These are phyloP conservation scores for Macquaria australasica DNA, from an alignment of 2,113 vertebrate genomes.

Conservation along the genomic window DNA sequence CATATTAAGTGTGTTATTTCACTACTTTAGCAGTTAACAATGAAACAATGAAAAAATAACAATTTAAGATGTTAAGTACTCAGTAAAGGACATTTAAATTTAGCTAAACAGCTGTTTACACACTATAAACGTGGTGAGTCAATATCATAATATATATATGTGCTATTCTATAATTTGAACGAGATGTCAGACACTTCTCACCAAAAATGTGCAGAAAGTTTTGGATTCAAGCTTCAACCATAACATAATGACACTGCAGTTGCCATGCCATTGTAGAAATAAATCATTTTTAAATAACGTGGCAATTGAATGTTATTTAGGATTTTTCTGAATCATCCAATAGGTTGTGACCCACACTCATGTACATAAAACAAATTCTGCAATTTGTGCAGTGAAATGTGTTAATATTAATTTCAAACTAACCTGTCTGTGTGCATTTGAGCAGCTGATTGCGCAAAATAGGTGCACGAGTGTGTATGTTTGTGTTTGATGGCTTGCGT, in stretches of 20 bases:
- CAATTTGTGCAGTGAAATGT: not conserved
- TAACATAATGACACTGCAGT: not conserved
- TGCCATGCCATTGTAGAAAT: not conserved
- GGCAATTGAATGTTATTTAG: not conserved
- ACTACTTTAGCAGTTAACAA: not conserved
- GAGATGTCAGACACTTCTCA: not conserved
- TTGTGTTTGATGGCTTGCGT: slow-evolving; percentile 17
- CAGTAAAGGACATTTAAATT: not conserved
- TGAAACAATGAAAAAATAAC: not conserved
- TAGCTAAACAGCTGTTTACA: not conserved
- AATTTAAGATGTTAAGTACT: too few species aligned
- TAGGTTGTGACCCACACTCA: not conserved
- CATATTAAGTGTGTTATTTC: not conserved
- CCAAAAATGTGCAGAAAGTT: not conserved
- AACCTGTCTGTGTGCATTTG: slow-evolving; percentile 8
- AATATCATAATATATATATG: not conserved
- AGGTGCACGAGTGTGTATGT: slow-evolving; percentile 11
- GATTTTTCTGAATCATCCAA: not conserved
- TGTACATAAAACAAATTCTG: not conserved
- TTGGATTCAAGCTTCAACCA: not conserved
- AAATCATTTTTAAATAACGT: not conserved
- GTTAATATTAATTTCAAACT: slow-evolving; percentile 16
- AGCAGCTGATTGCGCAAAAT: slow-evolving; percentile 32
- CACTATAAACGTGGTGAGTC: not conserved
- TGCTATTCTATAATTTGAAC: not conserved